phyloP scores from a whole-genome alignment of 2,113 vertebrate genomes.

The Mustela nigripes region DNA sequence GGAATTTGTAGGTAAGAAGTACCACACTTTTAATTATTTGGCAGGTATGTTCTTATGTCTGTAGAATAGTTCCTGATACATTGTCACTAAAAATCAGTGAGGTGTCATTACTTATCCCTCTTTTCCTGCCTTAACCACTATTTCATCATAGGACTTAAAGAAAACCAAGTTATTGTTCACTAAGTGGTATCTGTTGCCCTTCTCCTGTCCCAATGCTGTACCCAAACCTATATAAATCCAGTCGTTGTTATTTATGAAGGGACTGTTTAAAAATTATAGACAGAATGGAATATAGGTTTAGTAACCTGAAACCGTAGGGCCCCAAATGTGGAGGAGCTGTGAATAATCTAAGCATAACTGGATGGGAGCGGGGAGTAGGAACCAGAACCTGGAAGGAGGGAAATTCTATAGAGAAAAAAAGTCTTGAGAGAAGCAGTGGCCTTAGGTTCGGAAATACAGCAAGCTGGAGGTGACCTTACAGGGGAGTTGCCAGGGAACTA shows the following conservation, averaged over 20 bases:
- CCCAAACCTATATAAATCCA: neutral
- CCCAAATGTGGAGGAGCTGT: neutral
- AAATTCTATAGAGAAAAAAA: neutral
- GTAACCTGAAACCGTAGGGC: neutral
- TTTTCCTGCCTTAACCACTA: neutral
- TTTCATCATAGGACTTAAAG: neutral
- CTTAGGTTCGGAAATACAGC: neutral
- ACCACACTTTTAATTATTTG: neutral
- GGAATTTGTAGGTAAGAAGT: neutral
- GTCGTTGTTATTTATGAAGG: neutral
- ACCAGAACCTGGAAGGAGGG: neutral
- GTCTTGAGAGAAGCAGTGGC: neutral
- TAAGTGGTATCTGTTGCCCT: neutral
- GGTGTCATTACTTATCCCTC: neutral
- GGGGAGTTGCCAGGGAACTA: too few species aligned
- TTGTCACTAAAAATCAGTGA: neutral
- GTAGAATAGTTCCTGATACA: neutral
- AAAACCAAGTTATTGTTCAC: neutral
- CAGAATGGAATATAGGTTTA: neutral
- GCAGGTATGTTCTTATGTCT: neutral
- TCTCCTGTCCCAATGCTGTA: neutral
- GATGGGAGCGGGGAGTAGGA: neutral
- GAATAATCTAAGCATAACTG: neutral
- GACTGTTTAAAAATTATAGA: neutral
- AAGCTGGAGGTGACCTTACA: neutral